phyloP scores from a whole-genome alignment of 92 coral and sea anemone species.

The Plumapathes pennacea region DNA sequence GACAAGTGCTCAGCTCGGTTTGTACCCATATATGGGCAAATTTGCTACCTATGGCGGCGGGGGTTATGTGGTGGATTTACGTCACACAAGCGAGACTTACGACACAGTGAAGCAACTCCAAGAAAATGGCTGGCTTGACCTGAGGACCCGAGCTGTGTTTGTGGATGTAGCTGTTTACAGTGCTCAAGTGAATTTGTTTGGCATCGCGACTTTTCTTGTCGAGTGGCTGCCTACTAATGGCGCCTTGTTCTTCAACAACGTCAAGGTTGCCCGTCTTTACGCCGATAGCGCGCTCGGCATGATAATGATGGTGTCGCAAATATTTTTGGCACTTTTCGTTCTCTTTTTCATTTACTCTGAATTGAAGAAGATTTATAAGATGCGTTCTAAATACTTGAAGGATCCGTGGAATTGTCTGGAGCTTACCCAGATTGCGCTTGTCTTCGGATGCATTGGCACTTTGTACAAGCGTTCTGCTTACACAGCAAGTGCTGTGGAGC shows the following conservation, averaged over 20 bases:
- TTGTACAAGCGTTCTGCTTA: constrained; percentile 67
- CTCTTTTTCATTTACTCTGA: constrained; percentile 63
- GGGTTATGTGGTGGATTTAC: constrained; percentile 66
- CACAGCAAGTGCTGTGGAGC: constrained; percentile 53
- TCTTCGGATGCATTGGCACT: constrained; percentile 61
- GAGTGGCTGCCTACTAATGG: constrained; percentile 93
- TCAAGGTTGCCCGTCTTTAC: constrained; percentile 78
- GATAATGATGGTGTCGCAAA: constrained; percentile 69
- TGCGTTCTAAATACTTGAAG: constrained; percentile 55
- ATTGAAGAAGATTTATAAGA: constrained; percentile 55
- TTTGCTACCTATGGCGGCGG: constrained; percentile 83
- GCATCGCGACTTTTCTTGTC: constrained; percentile 73
- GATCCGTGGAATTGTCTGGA: constrained; percentile 91
- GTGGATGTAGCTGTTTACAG: constrained; percentile 85
- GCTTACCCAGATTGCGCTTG: constrained; percentile 50
- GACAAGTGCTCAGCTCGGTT: constrained; percentile 57
- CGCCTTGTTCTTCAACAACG: constrained; percentile 50
- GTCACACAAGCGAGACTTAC: constrained; percentile 25
- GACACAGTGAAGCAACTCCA: constrained; percentile 31
- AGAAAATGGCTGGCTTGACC: constrained; percentile 72
- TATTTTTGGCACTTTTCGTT: constrained; percentile 64
- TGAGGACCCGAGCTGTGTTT: constrained; percentile 83
- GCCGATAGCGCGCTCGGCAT: constrained; percentile 56
- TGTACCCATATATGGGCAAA: constrained; percentile 68
- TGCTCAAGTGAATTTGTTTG: constrained; percentile 87